Conservation (phyloP, 2,113 vertebrate species). For the Diadophis punctatus region DNA sequence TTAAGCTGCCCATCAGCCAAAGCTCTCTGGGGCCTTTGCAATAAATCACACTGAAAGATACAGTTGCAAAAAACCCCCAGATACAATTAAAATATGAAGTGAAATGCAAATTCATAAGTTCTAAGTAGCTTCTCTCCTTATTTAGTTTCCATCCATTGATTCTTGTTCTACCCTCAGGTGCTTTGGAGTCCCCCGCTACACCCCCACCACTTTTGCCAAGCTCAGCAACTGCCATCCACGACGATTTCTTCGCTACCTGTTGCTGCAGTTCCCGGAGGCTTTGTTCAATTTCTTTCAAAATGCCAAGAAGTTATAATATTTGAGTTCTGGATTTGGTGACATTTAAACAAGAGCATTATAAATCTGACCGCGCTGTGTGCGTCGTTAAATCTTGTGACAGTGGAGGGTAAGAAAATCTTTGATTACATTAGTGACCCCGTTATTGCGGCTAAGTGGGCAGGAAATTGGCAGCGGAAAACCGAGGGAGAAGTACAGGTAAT, state of each 20-base stretch:
- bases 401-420: neutral
- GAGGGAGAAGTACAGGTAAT: neutral
- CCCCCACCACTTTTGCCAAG: no score
- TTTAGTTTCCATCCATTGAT: no score
- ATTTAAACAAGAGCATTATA: slow-evolving; percentile 5
- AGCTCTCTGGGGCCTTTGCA: no score
- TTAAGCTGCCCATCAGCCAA: no score
- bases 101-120: no score
- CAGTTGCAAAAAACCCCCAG: no score
- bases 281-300: slow-evolving; percentile 5
- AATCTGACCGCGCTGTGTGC: neutral
- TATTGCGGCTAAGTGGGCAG: neutral
- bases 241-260: neutral
- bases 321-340: neutral
- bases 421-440: neutral
- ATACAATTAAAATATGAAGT: no score
- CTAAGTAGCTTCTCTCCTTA: no score
- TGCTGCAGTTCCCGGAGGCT: neutral
- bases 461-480: neutral
- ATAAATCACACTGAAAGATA: no score
- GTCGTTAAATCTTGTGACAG: neutral
- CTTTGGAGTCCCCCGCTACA: no score
- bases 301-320: slow-evolving; percentile 1
- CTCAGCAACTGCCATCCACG: neutral
- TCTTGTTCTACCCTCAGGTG: no score